Evolutionary conservation across 2,888 invertebrate genomes (phyloP).

Genomic region (Nephrotoma appendiculata): DNA sequence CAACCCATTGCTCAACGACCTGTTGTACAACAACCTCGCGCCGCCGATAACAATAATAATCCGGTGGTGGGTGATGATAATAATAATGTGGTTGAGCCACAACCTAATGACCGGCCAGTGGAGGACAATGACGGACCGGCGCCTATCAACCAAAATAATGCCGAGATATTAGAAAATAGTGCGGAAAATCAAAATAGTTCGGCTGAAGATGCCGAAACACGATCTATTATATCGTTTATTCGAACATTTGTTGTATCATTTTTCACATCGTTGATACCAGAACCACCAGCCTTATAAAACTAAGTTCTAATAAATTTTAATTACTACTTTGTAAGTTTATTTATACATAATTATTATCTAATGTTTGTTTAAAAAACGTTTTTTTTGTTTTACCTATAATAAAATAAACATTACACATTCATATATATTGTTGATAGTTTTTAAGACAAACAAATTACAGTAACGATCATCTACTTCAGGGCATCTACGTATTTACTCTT

Average conservation of each 20-base stretch:
- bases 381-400: neutral
- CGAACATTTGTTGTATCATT: constrained; percentile 89
- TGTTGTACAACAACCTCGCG: constrained; percentile 7
- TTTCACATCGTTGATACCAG: constrained; percentile 87
- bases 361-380: neutral
- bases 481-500: neutral
- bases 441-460: neutral
- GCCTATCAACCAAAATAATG: neutral
- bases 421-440: neutral
- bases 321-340: neutral
- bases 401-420: neutral
- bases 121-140: constrained; percentile 1
- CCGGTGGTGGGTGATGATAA: neutral
- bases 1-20: constrained; percentile 4
- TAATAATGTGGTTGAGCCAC: neutral
- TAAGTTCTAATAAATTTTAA: neutral
- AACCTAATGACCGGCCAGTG: neutral
- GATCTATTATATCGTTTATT: constrained; percentile 53
- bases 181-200: neutral
- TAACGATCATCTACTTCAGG: neutral
- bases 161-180: neutral
- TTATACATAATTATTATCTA: neutral
- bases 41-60: neutral
- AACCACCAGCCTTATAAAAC: constrained; percentile 45
- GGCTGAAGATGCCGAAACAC: constrained; percentile 36